Evolutionary conservation across 2,888 invertebrate species (phyloP).

Genomic region (Thereva unica): DNA sequence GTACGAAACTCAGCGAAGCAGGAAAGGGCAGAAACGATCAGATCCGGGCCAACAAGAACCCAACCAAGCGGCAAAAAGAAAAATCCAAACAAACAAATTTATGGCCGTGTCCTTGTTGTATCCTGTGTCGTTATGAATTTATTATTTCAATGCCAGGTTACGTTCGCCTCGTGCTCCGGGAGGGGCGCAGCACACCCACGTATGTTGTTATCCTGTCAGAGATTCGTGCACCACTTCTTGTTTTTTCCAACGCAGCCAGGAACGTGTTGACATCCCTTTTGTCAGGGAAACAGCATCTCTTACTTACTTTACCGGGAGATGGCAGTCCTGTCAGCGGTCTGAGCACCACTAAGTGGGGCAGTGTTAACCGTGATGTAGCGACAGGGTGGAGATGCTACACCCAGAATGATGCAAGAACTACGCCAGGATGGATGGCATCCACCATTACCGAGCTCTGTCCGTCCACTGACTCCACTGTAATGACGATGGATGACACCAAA

Average conservation of each 20-base stretch:
- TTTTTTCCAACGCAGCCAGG: conserved; percentile 29
- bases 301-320: conserved; percentile 30
- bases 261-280: conserved; percentile 34
- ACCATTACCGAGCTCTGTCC: conserved; percentile 1
- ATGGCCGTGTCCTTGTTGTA: conserved; percentile 41
- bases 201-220: neutral
- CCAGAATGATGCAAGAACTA: conserved; percentile 26
- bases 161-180: conserved; percentile 25
- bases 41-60: conserved; percentile 21
- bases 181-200: conserved; percentile 4
- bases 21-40: conserved; percentile 19
- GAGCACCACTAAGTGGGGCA: conserved; percentile 20
- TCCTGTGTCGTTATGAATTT: conserved; percentile 42
- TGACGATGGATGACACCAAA: conserved; percentile 41
- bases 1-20: conserved; percentile 8
- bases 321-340: conserved; percentile 35
- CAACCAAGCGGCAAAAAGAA: conserved; percentile 37
- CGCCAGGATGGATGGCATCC: conserved; percentile 10
- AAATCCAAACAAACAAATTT: conserved; percentile 42
- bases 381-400: conserved; percentile 26
- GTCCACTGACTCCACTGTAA: conserved; percentile 31
- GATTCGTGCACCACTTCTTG: neutral
- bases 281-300: conserved; percentile 34
- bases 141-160: conserved; percentile 41
- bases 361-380: conserved; percentile 30